These are phyloP conservation scores for Umimayanthus kanabou DNA, from an alignment of 92 coral and sea anemone species.

Conservation along the genomic window DNA sequence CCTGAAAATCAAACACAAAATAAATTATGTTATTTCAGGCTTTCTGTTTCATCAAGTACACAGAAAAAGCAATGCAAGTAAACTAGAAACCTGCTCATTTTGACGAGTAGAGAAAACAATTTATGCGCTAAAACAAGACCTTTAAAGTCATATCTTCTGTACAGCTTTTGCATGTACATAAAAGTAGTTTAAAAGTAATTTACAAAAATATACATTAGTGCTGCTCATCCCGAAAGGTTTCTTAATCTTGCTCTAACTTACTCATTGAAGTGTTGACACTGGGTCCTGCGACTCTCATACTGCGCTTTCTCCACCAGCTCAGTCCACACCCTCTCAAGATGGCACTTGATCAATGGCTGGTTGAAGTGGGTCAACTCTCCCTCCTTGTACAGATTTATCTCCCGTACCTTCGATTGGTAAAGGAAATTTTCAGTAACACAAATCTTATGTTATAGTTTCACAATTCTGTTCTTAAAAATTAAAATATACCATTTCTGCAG, in stretches of 20 bases:
- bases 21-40: background rate
- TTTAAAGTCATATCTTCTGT: background rate
- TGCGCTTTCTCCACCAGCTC: conserved; percentile 70
- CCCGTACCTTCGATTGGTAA: conserved; percentile 65
- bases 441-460: background rate
- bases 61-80: background rate
- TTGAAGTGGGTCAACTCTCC: conserved; percentile 81
- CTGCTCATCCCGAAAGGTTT: too few relatives aligned
- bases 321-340: conserved; percentile 70
- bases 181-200: too few relatives aligned
- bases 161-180: too few relatives aligned
- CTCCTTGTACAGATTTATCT: conserved; percentile 74
- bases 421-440: background rate
- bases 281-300: conserved; percentile 69
- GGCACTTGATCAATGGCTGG: conserved; percentile 64
- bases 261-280: conserved; percentile 69
- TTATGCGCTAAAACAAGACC: background rate
- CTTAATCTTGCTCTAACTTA: background rate
- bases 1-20: conserved; percentile 26
- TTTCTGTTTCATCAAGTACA: background rate
- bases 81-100: background rate
- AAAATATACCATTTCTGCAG: background rate
- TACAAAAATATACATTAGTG: too few relatives aligned
- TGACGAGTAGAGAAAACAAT: background rate
- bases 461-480: background rate